Conservation (phyloP, 1,140 invertebrate species). For the Drosophila triauraria region DNA sequence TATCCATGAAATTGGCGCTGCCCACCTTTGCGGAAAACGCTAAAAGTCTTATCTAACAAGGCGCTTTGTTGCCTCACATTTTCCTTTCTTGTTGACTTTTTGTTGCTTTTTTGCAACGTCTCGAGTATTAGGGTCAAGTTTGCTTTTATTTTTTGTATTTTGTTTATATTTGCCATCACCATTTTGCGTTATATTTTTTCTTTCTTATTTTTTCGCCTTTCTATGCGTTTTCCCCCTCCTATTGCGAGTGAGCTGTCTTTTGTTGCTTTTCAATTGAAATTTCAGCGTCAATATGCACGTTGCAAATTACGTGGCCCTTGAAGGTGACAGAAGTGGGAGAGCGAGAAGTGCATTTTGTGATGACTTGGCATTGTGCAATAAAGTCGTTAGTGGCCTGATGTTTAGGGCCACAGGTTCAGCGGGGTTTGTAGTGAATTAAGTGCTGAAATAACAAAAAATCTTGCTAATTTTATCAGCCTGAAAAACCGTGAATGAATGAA, state of each 20-base stretch:
- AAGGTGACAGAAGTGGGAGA: conserved; percentile 55
- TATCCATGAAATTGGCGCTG: conserved; percentile 56
- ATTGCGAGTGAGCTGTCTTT: conserved; percentile 16
- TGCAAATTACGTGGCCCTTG: conserved; percentile 75
- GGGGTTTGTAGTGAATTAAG: conserved; percentile 6
- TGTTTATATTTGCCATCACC: conserved; percentile 54
- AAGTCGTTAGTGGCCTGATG: conserved; percentile 10
- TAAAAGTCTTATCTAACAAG: conserved; percentile 57
- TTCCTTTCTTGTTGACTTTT: conserved; percentile 27
- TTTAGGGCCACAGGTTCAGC: conserved; percentile 8
- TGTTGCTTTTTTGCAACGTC: conserved; percentile 30
- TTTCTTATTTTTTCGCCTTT: conserved; percentile 37
- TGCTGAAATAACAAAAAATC: conserved; percentile 13
- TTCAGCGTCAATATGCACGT: conserved; percentile 66
- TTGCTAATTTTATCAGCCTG: conserved; percentile 1
- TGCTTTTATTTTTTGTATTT: conserved; percentile 37
- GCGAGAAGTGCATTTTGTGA: conserved; percentile 62
- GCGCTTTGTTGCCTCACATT: conserved; percentile 49
- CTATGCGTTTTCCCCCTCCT: conserved; percentile 20
- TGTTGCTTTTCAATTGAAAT: conserved; percentile 65
- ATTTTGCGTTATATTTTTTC: conserved; percentile 45
- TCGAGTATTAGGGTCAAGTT: conserved; percentile 69
- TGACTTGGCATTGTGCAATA: conserved; percentile 51
- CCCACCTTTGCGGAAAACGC: conserved; percentile 40
- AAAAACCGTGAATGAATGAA: conserved; percentile 22